These are phyloP conservation scores for Dendrocopos noguchii DNA, from an alignment of 2,113 vertebrate species.

Conservation along the genomic window DNA sequence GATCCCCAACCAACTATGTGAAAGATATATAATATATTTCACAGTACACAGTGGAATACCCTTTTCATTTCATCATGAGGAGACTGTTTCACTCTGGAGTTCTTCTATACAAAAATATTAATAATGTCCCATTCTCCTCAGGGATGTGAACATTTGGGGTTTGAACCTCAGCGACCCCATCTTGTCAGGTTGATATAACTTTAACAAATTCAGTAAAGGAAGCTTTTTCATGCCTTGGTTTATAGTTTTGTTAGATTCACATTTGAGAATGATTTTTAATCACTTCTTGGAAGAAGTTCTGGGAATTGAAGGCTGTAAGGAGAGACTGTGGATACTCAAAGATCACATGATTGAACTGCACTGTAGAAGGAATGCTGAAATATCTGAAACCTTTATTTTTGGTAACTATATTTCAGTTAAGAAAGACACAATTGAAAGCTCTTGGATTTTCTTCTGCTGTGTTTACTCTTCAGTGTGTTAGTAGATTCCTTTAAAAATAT, in stretches of 20 bases:
- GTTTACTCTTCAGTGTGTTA: not conserved
- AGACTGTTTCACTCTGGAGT: conserved; percentile 56
- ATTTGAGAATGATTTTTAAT: conserved; percentile 52
- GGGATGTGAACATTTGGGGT: conserved; percentile 64
- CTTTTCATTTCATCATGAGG: conserved; percentile 68
- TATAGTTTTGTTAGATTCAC: conserved; percentile 2
- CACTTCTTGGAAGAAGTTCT: not conserved
- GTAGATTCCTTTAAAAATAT: not conserved
- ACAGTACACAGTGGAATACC: conserved; percentile 59
- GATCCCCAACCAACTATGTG: conserved; percentile 64
- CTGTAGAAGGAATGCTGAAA: not conserved
- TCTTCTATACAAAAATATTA: conserved; percentile 75
- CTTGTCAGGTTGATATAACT: conserved; percentile 71
- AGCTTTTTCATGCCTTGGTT: conserved; percentile 17
- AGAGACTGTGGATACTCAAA: not conserved
- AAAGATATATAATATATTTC: conserved; percentile 69
- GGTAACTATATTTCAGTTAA: not conserved
- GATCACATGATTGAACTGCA: not conserved
- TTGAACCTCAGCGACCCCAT: conserved; percentile 67
- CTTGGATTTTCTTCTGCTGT: not conserved
- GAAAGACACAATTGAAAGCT: not conserved
- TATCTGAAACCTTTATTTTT: not conserved
- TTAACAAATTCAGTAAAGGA: conserved; percentile 67
- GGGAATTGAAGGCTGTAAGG: not conserved
- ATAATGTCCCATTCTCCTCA: conserved; percentile 64